Evolutionary conservation across 2,113 vertebrate genomes (phyloP).

Genomic region (Lipophrys pholis): DNA sequence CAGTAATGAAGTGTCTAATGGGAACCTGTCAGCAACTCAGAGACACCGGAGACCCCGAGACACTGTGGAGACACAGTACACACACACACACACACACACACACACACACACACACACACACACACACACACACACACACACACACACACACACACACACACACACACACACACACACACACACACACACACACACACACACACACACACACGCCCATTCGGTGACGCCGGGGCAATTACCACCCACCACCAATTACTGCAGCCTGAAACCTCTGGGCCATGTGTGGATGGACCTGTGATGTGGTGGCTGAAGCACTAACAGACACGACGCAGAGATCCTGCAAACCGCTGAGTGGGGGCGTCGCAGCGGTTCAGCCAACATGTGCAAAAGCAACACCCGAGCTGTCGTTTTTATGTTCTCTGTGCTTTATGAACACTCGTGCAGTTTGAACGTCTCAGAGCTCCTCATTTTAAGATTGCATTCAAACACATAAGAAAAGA

Average conservation of each 20-base stretch:
- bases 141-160: slow-evolving; percentile 32
- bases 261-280: slow-evolving; percentile 50
- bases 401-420: too few species aligned
- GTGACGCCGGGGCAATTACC: slow-evolving; percentile 64
- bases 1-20: slow-evolving; percentile 69
- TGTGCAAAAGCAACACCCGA: not conserved
- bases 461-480: too few species aligned
- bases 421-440: too few species aligned
- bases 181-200: slow-evolving; percentile 31
- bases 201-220: slow-evolving; percentile 16
- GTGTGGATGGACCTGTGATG: slow-evolving; percentile 69
- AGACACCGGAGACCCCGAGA: slow-evolving; percentile 54
- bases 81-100: slow-evolving; percentile 31
- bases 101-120: slow-evolving; percentile 29
- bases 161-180: slow-evolving; percentile 24
- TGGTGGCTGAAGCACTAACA: slow-evolving; percentile 64
- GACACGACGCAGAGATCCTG: slow-evolving; percentile 52
- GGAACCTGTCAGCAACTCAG: slow-evolving; percentile 62
- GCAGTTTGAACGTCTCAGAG: too few species aligned
- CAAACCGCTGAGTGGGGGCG: slow-evolving; percentile 31
- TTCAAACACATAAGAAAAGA: too few species aligned
- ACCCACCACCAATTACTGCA: slow-evolving; percentile 58
- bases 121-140: slow-evolving; percentile 24
- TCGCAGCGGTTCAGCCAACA: slow-evolving; percentile 14
- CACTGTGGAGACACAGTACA: slow-evolving; percentile 68